These are phyloP conservation scores for Spodoptera litura DNA, from an alignment of 1,140 invertebrate species.

Conservation along the genomic window DNA sequence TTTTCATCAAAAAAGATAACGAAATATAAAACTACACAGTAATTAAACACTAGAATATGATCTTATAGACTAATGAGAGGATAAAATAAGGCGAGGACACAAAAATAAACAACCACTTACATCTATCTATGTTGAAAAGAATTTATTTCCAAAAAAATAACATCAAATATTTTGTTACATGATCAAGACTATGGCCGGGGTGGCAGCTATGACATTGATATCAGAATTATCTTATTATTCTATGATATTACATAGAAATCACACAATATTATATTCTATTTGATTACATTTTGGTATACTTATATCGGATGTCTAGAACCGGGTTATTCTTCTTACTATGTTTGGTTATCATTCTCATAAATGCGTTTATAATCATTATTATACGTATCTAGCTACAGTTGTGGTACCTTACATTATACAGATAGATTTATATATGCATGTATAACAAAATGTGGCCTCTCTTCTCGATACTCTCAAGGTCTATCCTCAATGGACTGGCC, in stretches of 20 bases:
- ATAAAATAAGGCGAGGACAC: not conserved
- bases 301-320: not conserved
- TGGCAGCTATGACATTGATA: conserved; percentile 1
- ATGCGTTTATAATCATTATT: no score
- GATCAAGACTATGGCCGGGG: conserved; percentile 25
- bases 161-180: conserved; percentile 36
- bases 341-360: no score
- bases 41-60: no score
- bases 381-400: no score
- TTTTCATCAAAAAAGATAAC: no score
- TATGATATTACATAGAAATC: conserved; percentile 19
- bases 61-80: not conserved
- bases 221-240: conserved; percentile 2
- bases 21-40: no score
- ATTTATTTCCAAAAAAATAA: conserved; percentile 37
- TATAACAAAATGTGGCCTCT: conserved; percentile 18
- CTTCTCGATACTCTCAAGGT: conserved; percentile 2
- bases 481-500: conserved; percentile 19
- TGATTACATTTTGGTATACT: no score
- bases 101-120: conserved; percentile 4
- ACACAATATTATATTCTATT: conserved; percentile 30
- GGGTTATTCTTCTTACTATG: not conserved
- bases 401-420: no score
- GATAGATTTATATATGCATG: not conserved
- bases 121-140: conserved; percentile 14